These are phyloP conservation scores for Nothocercus julius DNA, from an alignment of 2,113 vertebrate genomes.

Conservation along the genomic window DNA sequence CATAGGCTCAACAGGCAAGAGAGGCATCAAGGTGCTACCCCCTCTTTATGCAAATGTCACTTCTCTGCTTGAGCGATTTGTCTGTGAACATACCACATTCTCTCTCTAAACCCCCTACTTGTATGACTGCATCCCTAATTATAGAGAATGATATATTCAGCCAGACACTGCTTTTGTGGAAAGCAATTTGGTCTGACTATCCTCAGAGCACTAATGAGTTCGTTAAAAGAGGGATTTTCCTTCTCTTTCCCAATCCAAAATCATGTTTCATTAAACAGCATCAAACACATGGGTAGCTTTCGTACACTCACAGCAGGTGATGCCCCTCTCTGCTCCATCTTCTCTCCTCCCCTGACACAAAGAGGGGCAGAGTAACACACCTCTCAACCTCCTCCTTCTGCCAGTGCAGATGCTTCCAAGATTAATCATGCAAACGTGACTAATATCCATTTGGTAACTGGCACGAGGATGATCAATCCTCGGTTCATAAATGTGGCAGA, in stretches of 20 bases:
- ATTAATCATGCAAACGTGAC: not conserved
- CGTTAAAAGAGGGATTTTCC: slow-evolving; percentile 53
- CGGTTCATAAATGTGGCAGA: not conserved
- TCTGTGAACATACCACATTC: slow-evolving; percentile 16
- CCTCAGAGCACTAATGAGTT: slow-evolving; percentile 52
- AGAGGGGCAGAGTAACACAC: not conserved
- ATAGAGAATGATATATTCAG: slow-evolving; percentile 45
- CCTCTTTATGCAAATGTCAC: not conserved
- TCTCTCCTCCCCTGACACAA: not conserved
- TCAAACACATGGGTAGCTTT: not conserved
- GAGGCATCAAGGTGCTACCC: not conserved
- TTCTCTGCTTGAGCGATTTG: slow-evolving; percentile 2
- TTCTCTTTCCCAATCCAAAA: not conserved
- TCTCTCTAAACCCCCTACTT: slow-evolving; percentile 6
- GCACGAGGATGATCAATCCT: not conserved
- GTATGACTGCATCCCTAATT: slow-evolving; percentile 47
- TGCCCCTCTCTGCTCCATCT: not conserved
- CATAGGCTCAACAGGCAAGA: not conserved
- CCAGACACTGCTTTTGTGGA: slow-evolving; percentile 39
- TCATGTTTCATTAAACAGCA: slow-evolving; percentile 38
- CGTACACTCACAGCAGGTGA: not conserved
- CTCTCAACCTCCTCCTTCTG: not conserved
- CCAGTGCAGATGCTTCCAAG: not conserved
- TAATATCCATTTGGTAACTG: slow-evolving; percentile 26
- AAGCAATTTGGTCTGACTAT: slow-evolving; percentile 39